A percentile compares a stretch with the other conserved stretches of the same genome.
Conservation (phyloP, 64 coral and sea anemone species). For the Acropora tenuis region DNA sequence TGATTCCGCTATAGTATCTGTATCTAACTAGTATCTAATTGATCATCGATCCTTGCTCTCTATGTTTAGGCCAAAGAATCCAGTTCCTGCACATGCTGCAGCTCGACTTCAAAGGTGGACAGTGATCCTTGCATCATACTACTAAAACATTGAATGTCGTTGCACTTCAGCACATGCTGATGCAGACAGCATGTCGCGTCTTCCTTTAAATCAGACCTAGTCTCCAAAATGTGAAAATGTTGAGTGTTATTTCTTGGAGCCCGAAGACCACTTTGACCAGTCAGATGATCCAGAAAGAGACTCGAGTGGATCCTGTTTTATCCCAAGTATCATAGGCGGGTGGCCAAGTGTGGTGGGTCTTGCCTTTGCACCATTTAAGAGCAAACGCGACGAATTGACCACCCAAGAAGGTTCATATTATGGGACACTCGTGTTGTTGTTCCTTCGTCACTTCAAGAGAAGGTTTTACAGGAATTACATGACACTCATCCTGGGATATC, state of each 20-base stretch:
- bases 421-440: conserved; percentile 45
- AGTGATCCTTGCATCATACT: conserved; percentile 21
- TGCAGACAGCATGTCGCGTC: neutral
- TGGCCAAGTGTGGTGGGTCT: too few relatives aligned
- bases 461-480: conserved; percentile 50
- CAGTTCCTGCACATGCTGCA: conserved; percentile 58
- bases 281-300: conserved; percentile 57
- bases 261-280: conserved; percentile 50
- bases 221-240: conserved; percentile 16
- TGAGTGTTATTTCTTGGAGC: conserved; percentile 45
- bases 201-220: conserved; percentile 63
- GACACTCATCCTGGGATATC: conserved; percentile 52
- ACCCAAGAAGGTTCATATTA: too few relatives aligned
- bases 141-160: neutral
- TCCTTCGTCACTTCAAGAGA: conserved; percentile 53
- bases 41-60: conserved; percentile 55
- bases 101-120: conserved; percentile 60
- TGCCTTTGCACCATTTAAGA: too few relatives aligned
- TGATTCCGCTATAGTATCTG: conserved; percentile 59
- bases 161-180: too few relatives aligned
- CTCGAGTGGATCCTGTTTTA: conserved; percentile 40
- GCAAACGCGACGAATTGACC: too few relatives aligned
- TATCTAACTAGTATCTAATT: too few relatives aligned
- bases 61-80: too few relatives aligned
- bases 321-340: too few relatives aligned